Conservation (phyloP, 2,113 vertebrate species). For the Scomber colias region DNA sequence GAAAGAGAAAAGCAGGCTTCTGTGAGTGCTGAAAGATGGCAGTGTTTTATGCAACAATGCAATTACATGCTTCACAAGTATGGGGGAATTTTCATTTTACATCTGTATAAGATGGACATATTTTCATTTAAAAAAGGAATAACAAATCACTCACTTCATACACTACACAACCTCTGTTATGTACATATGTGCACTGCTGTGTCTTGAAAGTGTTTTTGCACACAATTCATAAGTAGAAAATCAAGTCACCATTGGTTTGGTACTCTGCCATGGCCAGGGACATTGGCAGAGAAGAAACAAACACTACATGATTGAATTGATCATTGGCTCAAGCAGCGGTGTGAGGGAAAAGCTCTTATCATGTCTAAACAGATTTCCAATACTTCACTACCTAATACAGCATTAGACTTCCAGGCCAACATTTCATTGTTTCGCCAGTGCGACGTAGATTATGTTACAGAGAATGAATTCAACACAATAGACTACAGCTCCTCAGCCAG, state of each 20-base stretch:
- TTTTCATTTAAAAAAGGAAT: background rate
- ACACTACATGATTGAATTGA: slow-evolving; percentile 58
- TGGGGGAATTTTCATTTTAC: no score
- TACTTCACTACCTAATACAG: slow-evolving; percentile 42
- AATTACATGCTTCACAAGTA: no score
- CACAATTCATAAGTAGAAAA: slow-evolving; percentile 43
- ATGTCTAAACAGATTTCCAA: slow-evolving; percentile 64
- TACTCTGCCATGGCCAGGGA: slow-evolving; percentile 21
- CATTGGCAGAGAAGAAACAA: slow-evolving; percentile 49
- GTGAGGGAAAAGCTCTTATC: slow-evolving; percentile 66
- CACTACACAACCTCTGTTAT: slow-evolving; percentile 21
- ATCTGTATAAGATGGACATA: background rate
- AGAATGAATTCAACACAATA: slow-evolving; percentile 31
- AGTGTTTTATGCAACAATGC: no score
- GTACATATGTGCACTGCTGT: slow-evolving; percentile 26
- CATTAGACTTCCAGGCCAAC: slow-evolving; percentile 32
- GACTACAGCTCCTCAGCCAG: slow-evolving; percentile 19
- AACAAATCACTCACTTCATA: slow-evolving; percentile 15
- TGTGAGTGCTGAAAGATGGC: background rate
- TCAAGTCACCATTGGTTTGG: slow-evolving; percentile 51
- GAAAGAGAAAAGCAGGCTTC: background rate
- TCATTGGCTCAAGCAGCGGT: slow-evolving; percentile 52
- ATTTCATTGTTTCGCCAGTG: slow-evolving; percentile 44
- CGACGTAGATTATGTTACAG: slow-evolving; percentile 31
- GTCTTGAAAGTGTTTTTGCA: slow-evolving; percentile 39